These are phyloP conservation scores for Ardeotis arabs DNA, from an alignment of 2,113 vertebrate genomes.

Conservation along the genomic window DNA sequence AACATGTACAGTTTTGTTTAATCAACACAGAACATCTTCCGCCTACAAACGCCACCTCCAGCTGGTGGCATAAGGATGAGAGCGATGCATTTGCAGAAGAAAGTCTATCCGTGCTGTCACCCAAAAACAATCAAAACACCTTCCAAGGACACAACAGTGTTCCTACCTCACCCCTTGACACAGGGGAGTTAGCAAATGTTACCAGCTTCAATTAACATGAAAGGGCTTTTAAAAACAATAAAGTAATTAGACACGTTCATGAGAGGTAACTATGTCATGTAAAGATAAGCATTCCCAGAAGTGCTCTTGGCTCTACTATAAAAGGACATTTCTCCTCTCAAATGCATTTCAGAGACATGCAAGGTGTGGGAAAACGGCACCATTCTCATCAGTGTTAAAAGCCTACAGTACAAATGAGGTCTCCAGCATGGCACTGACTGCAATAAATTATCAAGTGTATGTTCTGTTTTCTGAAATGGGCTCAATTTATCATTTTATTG, in stretches of 20 bases:
- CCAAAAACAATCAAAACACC: neutral
- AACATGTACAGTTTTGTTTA: neutral
- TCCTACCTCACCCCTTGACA: neutral
- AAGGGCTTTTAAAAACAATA: constrained; percentile 55
- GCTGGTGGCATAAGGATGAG: neutral
- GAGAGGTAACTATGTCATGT: constrained; percentile 61
- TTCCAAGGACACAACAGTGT: neutral
- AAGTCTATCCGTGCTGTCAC: neutral
- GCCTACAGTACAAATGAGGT: constrained; percentile 67
- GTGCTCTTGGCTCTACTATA: constrained; percentile 39
- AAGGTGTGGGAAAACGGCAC: constrained; percentile 2
- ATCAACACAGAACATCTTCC: neutral
- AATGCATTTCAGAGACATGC: neutral
- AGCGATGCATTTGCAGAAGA: neutral
- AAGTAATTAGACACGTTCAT: constrained; percentile 50
- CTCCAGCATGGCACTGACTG: constrained; percentile 44
- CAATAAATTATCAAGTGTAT: constrained; percentile 78
- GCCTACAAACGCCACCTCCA: neutral
- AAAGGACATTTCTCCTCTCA: constrained; percentile 32
- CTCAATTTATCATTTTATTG: constrained; percentile 83
- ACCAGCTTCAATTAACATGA: constrained; percentile 41
- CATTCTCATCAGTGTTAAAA: constrained; percentile 79
- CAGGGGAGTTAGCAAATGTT: constrained; percentile 9
- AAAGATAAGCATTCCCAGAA: constrained; percentile 59
- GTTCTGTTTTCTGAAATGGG: constrained; percentile 78